Percentiles rank a stretch among this genome's conserved stretches.
Evolutionary conservation across 2,113 vertebrate species (phyloP).

Genomic region (Merops nubicus): DNA sequence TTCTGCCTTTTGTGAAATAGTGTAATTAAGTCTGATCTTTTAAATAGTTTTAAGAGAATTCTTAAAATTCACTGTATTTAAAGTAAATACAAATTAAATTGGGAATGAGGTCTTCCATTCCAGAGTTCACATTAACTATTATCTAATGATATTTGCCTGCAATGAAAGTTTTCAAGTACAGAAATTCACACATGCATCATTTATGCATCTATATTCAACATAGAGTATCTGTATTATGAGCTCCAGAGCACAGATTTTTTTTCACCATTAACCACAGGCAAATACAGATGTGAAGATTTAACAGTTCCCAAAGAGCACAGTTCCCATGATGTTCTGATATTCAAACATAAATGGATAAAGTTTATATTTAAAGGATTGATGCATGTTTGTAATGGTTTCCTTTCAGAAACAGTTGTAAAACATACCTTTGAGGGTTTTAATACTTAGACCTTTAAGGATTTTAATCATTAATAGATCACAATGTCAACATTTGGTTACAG

Average conservation of each 20-base stretch:
- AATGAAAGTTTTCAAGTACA: not conserved
- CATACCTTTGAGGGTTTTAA: not conserved
- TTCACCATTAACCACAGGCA: not conserved
- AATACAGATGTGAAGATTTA: not conserved
- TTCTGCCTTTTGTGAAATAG: not conserved
- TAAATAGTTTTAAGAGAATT: not conserved
- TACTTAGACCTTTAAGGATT: not conserved
- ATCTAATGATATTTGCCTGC: not conserved
- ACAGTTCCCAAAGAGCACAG: not conserved
- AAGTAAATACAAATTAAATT: not conserved
- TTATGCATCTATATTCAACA: not conserved
- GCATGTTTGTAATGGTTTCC: not conserved
- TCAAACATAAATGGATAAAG: not conserved
- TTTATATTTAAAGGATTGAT: not conserved
- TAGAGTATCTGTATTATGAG: not conserved
- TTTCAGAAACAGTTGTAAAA: not conserved
- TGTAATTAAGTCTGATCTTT: not conserved
- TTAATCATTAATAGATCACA: not conserved
- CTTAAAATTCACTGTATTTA: not conserved
- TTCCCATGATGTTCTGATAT: not conserved
- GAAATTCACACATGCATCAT: not conserved
- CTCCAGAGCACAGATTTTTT: not conserved
- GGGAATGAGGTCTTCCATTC: fast-evolving
- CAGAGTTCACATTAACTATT: not conserved
- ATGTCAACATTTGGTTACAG: not conserved